Conservation (phyloP, 2,113 vertebrate species). For the Mirza zaza region DNA sequence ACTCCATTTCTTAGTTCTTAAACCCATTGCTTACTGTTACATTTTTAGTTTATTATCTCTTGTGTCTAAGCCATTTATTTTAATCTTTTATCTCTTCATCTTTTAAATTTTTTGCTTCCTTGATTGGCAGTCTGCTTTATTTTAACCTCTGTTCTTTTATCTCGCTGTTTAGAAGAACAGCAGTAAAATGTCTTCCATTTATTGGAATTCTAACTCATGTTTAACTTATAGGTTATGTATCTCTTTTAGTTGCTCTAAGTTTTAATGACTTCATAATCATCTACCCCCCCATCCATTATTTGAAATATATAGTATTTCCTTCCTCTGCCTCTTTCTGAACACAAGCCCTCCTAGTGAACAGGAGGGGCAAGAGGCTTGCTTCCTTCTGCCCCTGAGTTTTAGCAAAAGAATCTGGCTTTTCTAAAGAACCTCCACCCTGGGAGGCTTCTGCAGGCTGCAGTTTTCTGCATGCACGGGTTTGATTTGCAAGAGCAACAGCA, state of each 20-base stretch:
- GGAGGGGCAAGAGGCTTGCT: background rate
- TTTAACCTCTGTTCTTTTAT: background rate
- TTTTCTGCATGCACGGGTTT: background rate
- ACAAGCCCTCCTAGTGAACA: accelerated
- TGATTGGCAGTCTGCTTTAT: background rate
- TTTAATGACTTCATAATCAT: background rate
- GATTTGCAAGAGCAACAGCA: background rate
- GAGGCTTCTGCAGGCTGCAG: background rate
- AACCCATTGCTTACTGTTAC: background rate
- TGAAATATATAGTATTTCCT: background rate
- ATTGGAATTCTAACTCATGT: background rate
- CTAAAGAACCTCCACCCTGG: accelerated
- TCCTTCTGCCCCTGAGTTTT: background rate
- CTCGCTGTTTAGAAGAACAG: background rate
- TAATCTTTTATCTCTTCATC: background rate
- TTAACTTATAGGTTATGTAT: background rate
- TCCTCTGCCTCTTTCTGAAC: background rate
- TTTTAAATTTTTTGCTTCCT: background rate
- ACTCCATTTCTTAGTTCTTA: background rate
- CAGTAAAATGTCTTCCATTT: background rate
- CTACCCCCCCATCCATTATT: background rate
- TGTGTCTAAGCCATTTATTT: background rate
- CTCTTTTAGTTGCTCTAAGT: background rate
- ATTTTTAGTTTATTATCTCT: background rate
- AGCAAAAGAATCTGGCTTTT: background rate